A percentile compares a stretch with the other conserved stretches of the same genome.
These are phyloP conservation scores for Guaruba guarouba DNA, from an alignment of 2,113 vertebrate species.

Conservation along the genomic window DNA sequence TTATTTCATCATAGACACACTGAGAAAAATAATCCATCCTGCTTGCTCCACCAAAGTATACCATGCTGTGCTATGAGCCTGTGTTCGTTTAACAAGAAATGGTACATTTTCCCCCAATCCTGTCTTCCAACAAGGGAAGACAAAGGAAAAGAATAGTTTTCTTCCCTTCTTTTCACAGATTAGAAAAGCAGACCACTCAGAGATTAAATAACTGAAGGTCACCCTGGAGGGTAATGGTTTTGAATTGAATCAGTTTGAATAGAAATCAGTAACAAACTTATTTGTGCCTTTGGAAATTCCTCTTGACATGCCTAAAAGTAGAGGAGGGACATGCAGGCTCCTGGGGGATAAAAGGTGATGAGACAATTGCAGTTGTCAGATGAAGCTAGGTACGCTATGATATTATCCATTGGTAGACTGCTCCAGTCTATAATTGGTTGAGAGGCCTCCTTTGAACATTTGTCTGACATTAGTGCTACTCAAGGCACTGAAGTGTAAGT, in stretches of 20 bases:
- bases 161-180: neutral
- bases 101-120: neutral
- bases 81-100: neutral
- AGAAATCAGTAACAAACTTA: conserved; percentile 16
- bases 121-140: neutral
- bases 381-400: neutral
- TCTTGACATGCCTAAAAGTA: neutral
- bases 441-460: conserved; percentile 41
- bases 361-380: neutral
- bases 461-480: conserved; percentile 26
- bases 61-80: neutral
- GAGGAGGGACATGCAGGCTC: neutral
- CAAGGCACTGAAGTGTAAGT: conserved; percentile 51
- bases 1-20: conserved; percentile 4
- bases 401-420: neutral
- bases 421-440: neutral
- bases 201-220: conserved; percentile 30
- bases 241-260: neutral
- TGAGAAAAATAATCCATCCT: conserved; percentile 9
- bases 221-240: neutral
- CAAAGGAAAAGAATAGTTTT: neutral
- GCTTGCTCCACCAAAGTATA: neutral
- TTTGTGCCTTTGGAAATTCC: conserved; percentile 13
- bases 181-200: neutral
- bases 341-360: neutral